Conservation (phyloP, 2,888 invertebrate genomes). For the Coronaproctus castanopsis region DNA sequence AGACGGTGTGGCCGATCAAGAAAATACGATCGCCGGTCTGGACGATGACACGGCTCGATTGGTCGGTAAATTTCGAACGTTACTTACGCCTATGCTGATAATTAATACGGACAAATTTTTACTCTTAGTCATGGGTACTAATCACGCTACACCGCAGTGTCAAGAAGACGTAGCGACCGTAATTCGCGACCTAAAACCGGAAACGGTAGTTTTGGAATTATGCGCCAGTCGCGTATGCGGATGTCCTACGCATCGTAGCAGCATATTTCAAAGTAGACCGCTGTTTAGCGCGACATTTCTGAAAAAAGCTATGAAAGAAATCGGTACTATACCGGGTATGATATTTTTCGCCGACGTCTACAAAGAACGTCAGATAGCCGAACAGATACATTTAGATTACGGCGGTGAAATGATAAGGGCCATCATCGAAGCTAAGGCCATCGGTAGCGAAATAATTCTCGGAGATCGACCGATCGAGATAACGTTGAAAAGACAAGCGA, state of each 20-base stretch:
- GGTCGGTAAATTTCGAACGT: background rate
- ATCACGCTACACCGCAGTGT: conserved; percentile 11
- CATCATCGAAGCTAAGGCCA: background rate
- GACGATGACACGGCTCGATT: background rate
- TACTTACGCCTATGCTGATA: background rate
- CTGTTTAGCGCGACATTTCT: conserved; percentile 6
- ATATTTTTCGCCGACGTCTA: conserved; percentile 11
- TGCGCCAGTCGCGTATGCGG: conserved; percentile 11
- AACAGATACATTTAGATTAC: conserved; percentile 2
- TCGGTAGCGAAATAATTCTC: conserved; percentile 5
- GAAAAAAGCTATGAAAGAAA: conserved; percentile 4
- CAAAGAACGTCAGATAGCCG: conserved; percentile 5
- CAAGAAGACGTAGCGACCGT: conserved; percentile 6
- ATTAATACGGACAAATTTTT: conserved; percentile 1
- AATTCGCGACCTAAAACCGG: conserved; percentile 4
- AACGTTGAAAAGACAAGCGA: conserved; percentile 9
- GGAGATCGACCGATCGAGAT: conserved; percentile 8
- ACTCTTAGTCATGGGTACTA: conserved; percentile 9
- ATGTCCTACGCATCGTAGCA: conserved; percentile 4
- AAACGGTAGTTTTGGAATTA: conserved; percentile 5
- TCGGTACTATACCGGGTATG: conserved; percentile 10
- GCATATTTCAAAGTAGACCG: conserved; percentile 10
- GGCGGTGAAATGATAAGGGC: conserved; percentile 8
- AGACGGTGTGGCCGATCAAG: too few species aligned
- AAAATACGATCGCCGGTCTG: too few species aligned